Evolutionary conservation across 2,888 invertebrate species (phyloP).

Genomic region (Argyra leucocephala): DNA sequence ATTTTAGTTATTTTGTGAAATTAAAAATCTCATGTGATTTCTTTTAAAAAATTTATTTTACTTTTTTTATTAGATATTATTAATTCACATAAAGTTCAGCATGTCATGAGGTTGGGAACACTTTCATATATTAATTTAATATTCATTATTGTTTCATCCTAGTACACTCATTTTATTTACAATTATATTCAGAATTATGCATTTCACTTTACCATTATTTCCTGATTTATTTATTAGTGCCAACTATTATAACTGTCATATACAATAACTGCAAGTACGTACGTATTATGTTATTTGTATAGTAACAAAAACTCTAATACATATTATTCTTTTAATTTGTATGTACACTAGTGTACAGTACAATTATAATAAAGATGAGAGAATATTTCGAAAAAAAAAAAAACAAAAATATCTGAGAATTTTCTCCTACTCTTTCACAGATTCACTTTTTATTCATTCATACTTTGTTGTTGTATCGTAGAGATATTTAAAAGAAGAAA

Average conservation of each 20-base stretch:
- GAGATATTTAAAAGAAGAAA: too few relatives aligned
- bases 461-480: too few relatives aligned
- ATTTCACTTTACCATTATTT: background rate
- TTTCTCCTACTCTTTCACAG: too few relatives aligned
- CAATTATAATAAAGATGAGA: too few relatives aligned
- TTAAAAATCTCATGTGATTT: background rate
- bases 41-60: background rate
- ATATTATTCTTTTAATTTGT: background rate
- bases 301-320: background rate
- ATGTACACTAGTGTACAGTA: background rate
- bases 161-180: background rate
- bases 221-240: constrained; percentile 1
- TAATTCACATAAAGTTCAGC: background rate
- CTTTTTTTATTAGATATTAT: background rate
- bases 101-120: background rate
- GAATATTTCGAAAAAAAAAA: too few relatives aligned
- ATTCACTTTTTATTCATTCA: background rate
- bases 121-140: background rate
- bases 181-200: background rate
- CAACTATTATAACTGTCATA: background rate
- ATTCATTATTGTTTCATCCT: background rate
- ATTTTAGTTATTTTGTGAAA: too few relatives aligned
- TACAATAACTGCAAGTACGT: background rate
- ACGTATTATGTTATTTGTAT: too few relatives aligned
- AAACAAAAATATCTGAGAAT: too few relatives aligned